These are phyloP conservation scores for Euzophera pinguis DNA, from an alignment of 2,888 invertebrate genomes.

Conservation along the genomic window DNA sequence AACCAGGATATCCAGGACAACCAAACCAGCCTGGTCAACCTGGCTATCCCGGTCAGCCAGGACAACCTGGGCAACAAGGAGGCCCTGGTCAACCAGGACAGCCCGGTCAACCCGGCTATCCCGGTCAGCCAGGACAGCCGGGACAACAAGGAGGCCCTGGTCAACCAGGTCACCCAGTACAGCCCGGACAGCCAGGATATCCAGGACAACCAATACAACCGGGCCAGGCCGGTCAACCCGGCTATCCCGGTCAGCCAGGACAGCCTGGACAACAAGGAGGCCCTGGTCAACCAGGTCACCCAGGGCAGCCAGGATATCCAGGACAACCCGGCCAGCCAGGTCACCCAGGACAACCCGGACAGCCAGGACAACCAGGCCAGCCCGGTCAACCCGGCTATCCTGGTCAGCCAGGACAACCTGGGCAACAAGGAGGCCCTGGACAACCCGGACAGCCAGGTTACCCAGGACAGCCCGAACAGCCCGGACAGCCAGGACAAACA, in stretches of 20 bases:
- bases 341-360: conserved; percentile 14
- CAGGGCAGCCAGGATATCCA: conserved; percentile 33
- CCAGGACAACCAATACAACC: conserved; percentile 23
- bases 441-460: conserved; percentile 20
- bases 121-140: too few relatives aligned
- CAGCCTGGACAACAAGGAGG: conserved; percentile 29
- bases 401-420: conserved; percentile 21
- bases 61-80: too few relatives aligned
- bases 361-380: conserved; percentile 19
- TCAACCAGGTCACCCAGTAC: conserved; percentile 22
- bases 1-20: too few relatives aligned
- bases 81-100: too few relatives aligned
- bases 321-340: conserved; percentile 37
- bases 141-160: conserved; percentile 24
- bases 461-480: conserved; percentile 24
- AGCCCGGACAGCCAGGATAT: conserved; percentile 22
- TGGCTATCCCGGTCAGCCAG: too few relatives aligned
- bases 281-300: conserved; percentile 25
- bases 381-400: conserved; percentile 24
- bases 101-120: too few relatives aligned
- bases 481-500: conserved; percentile 44
- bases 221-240: conserved; percentile 41
- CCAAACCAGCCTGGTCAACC: too few relatives aligned
- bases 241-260: conserved; percentile 35
- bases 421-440: conserved; percentile 25